Conservation (phyloP, 2,113 vertebrate genomes). For the Gallinago jamesoni region DNA sequence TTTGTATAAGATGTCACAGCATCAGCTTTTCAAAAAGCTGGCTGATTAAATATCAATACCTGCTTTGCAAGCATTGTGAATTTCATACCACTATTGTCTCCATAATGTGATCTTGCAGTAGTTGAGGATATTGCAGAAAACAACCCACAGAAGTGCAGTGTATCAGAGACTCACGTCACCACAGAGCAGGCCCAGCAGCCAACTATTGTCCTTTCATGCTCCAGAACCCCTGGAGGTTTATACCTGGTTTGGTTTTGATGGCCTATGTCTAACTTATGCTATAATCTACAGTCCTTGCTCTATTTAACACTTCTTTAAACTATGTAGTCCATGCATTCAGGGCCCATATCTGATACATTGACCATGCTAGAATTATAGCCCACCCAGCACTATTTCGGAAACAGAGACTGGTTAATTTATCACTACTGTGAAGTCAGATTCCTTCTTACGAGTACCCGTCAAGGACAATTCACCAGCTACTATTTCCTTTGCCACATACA, state of each 20-base stretch:
- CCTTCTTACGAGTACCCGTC: not conserved
- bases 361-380: not conserved
- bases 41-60: constrained; percentile 65
- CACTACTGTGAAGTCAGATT: not conserved
- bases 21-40: constrained; percentile 50
- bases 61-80: constrained; percentile 55
- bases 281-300: constrained; percentile 23
- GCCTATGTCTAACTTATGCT: not conserved
- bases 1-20: constrained; percentile 47
- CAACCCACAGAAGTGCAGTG: not conserved
- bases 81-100: constrained; percentile 30
- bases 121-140: constrained; percentile 37
- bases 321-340: not conserved
- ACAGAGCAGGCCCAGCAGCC: not conserved
- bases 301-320: constrained; percentile 6
- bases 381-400: not conserved
- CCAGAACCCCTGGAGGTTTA: not conserved
- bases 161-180: not conserved
- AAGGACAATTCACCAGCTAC: constrained; percentile 7
- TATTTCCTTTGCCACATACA: not conserved
- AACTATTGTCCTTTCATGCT: not conserved
- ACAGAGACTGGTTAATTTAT: not conserved
- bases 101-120: constrained; percentile 37
- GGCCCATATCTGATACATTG: not conserved
- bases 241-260: constrained; percentile 31